Evolutionary conservation across 1,140 invertebrate genomes (phyloP).

Genomic region (Latrodectus geometricus): DNA sequence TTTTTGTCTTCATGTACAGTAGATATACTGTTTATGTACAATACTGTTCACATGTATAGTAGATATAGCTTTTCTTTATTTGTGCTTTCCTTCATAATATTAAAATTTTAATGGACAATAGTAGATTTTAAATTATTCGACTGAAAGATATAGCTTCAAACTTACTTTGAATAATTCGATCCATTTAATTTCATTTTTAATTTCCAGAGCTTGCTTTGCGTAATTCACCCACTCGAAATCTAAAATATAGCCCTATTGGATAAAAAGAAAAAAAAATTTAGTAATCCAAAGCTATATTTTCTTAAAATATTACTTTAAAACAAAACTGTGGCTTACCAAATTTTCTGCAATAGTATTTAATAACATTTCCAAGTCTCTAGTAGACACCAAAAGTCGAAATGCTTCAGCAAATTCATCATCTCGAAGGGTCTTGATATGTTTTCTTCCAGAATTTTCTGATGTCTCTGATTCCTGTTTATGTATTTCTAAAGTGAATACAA

Average conservation of each 20-base stretch:
- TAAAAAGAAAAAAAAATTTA: not conserved
- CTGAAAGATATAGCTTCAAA: not conserved
- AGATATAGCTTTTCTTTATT: too few species aligned
- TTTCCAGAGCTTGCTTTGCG: constrained; percentile 19
- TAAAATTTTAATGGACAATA: not conserved
- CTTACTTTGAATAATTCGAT: constrained; percentile 40
- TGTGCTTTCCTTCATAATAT: too few species aligned
- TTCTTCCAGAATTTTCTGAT: too few species aligned
- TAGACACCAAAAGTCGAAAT: not conserved
- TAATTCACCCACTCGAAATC: constrained; percentile 47
- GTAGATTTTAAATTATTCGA: not conserved
- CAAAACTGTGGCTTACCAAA: constrained; percentile 3
- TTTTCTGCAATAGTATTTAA: constrained; percentile 27
- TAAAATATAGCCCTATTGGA: constrained; percentile 21
- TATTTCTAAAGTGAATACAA: too few species aligned
- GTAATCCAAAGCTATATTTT: not conserved
- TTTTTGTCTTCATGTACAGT: too few species aligned
- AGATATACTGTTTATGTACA: too few species aligned
- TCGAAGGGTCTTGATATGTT: not conserved
- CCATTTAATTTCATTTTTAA: constrained; percentile 31
- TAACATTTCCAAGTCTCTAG: constrained; percentile 12
- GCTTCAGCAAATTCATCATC: constrained; percentile 29
- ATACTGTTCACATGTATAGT: too few species aligned
- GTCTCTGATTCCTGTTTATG: too few species aligned
- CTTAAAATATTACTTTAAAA: not conserved